Percentiles rank a stretch among this genome's conserved stretches.
These are phyloP conservation scores for Hippocampus abdominalis DNA, from an alignment of 2,113 vertebrate genomes.

Conservation along the genomic window DNA sequence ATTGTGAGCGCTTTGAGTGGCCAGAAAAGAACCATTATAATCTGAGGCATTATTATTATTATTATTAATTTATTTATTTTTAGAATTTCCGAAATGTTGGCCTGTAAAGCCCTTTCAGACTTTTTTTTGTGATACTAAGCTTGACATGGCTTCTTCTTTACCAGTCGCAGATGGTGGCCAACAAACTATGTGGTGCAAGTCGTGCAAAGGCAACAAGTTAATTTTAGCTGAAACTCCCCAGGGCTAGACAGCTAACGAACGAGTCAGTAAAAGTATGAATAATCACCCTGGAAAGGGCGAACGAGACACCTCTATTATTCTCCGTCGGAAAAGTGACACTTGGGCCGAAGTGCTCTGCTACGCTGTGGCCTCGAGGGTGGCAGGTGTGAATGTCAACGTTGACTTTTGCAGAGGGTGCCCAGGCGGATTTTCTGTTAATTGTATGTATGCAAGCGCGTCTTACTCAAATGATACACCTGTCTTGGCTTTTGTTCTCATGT, in stretches of 20 bases:
- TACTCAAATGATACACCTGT: background rate
- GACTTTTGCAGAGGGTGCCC: constrained; percentile 65
- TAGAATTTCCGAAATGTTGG: background rate
- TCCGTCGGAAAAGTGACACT: constrained; percentile 60
- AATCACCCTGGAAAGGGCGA: constrained; percentile 55
- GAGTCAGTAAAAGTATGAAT: constrained; percentile 54
- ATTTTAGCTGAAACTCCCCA: constrained; percentile 51
- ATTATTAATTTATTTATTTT: background rate
- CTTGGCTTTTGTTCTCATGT: too few species aligned
- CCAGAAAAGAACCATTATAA: too few species aligned
- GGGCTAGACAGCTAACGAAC: constrained; percentile 54
- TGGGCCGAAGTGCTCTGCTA: constrained; percentile 55
- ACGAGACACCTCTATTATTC: constrained; percentile 57
- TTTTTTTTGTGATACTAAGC: background rate
- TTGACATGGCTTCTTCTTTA: background rate
- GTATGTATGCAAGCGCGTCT: constrained; percentile 12
- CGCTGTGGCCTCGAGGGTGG: constrained; percentile 57
- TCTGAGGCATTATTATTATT: too few species aligned
- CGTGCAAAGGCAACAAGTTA: constrained; percentile 18
- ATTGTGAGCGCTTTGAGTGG: too few species aligned
- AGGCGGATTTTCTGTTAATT: constrained; percentile 42
- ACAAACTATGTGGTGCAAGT: constrained; percentile 7
- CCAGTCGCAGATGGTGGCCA: background rate
- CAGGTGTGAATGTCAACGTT: constrained; percentile 63
- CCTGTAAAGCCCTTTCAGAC: background rate